Base-by-base conservation (phyloP, 2,797 vertebrate genomes). In the Helicolenus hilgendorfi region DNA sequence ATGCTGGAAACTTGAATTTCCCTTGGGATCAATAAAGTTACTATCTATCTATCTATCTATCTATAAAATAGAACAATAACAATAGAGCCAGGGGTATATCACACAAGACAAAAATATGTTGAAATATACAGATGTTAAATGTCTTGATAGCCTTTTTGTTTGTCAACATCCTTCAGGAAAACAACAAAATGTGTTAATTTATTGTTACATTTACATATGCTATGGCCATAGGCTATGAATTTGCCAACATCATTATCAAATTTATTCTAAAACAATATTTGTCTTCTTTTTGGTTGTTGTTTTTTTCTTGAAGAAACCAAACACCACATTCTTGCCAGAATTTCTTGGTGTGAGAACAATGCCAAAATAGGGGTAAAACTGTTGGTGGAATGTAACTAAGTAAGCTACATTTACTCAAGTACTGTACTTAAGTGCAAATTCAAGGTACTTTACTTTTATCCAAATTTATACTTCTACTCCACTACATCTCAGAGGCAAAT, bases 21-120 rank as follows among this genome's bases (percentile, higher is more conserved):
- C 0, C 36, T 38, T 13, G 11, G 0, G 36, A 38, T 38, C 2
- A 38, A 38, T 38, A 38, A 38, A 5, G 36, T 38, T 5, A 38
- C 35, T 36, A 27, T 27, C 27, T 27, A 27, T 27, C 35, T 36
- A 36, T 36, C 35, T 13, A 38, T 38, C 36, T 38, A 38, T 38
- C 36, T 38, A 63, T 31, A 62, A 15, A 31, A 62, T 10, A 9
- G 15, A 31, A 62, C 27, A 62, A 10, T 10, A 11, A 29, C 26
- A 62, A 62, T 20, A 31, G 26, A 62, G 26, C 15, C 29, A 63
- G 15, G 7, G 58, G 27, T 63, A 33, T 33, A 63, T 63, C 29
- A 33, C 29, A 63, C 2, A n/a, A 33, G 7, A 59, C 56, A 59
- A 59, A n/a, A 27, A 7, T 24, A 24, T 7, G 9, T 18, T 33